phyloP scores from a whole-genome alignment of 2,797 vertebrate species.

The Tinamus major region DNA sequence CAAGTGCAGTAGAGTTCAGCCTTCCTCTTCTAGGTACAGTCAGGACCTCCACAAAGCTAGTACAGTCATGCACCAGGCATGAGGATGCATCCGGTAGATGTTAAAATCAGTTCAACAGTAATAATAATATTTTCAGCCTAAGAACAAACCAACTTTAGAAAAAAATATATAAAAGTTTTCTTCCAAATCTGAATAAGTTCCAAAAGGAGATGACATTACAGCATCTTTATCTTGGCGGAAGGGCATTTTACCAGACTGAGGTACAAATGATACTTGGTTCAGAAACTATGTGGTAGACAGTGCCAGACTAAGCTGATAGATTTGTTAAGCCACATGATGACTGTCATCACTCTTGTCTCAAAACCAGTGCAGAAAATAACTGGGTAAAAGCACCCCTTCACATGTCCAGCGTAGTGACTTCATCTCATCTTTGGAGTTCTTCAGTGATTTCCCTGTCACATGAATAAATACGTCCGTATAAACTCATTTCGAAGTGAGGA shows the following conservation, averaged over 20 bases:
- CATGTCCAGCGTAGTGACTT: not conserved
- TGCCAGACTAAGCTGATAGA: not conserved
- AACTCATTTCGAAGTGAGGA: not conserved
- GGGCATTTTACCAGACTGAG: not conserved
- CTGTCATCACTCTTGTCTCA: not conserved
- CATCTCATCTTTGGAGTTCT: not conserved
- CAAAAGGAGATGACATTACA: not conserved
- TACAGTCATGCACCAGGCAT: not conserved
- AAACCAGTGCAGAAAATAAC: not conserved
- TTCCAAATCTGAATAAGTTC: not conserved
- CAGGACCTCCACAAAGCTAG: not conserved
- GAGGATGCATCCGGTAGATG: not conserved
- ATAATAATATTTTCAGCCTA: not conserved
- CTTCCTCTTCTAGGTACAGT: not conserved
- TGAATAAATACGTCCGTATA: not conserved
- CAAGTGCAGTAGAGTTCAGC: not conserved
- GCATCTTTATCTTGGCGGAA: not conserved
- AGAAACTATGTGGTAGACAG: not conserved
- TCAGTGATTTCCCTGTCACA: not conserved
- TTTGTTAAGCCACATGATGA: not conserved
- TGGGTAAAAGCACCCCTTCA: not conserved
- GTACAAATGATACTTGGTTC: not conserved
- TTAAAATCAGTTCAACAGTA: not conserved
- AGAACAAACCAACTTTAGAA: too few relatives aligned
- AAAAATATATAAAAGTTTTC: not conserved